Evolutionary conservation across 2,888 invertebrate genomes (phyloP).

Genomic region (Atrina japonica): DNA sequence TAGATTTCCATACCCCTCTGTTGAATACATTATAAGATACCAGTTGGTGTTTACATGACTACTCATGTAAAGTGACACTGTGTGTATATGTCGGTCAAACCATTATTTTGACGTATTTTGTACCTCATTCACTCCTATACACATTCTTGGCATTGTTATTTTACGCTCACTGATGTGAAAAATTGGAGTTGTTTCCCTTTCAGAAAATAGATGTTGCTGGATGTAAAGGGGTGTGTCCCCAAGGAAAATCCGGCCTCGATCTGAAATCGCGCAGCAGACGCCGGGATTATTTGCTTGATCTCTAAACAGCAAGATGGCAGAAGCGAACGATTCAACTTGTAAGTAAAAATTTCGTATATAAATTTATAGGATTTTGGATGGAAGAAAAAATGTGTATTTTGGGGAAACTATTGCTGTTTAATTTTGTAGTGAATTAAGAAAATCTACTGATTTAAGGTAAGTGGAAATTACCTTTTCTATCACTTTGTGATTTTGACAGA

Average conservation of each 20-base stretch:
- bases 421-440: too few species aligned
- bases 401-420: too few species aligned
- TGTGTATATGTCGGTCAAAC: conserved; percentile 1
- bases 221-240: conserved; percentile 39
- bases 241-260: conserved; percentile 44
- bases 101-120: not conserved
- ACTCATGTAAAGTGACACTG: too few species aligned
- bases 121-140: not conserved
- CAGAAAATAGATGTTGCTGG: conserved; percentile 13
- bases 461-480: too few species aligned
- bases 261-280: conserved; percentile 38
- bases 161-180: not conserved
- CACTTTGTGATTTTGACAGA: too few species aligned
- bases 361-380: too few species aligned
- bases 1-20: too few species aligned
- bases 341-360: conserved; percentile 22
- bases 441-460: too few species aligned
- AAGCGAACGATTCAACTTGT: conserved; percentile 38
- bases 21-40: too few species aligned
- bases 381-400: too few species aligned
- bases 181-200: conserved; percentile 29
- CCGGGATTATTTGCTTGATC: conserved; percentile 32
- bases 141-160: not conserved
- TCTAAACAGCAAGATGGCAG: conserved; percentile 40
- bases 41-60: too few species aligned